A percentile compares a stretch with the other conserved stretches of the same genome.
These are phyloP conservation scores for Eulithis prunata DNA, from an alignment of 2,888 invertebrate genomes.

Conservation along the genomic window DNA sequence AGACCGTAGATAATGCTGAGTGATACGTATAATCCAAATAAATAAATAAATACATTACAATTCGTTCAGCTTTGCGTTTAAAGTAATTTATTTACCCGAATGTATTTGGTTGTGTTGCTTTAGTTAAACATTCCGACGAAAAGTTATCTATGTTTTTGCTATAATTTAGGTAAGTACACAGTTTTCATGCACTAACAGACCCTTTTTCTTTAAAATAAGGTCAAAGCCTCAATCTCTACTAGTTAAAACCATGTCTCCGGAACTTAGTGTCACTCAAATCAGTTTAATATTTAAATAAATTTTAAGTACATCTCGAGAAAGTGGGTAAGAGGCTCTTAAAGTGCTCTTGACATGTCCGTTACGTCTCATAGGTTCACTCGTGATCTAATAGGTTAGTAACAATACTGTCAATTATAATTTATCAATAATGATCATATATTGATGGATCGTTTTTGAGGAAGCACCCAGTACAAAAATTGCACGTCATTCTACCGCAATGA, in stretches of 20 bases:
- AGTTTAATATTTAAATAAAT: conserved; percentile 29
- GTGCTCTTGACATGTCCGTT: conserved; percentile 35
- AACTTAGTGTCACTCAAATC: conserved; percentile 25
- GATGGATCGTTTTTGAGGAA: too few species aligned
- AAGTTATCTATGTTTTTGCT: too few species aligned
- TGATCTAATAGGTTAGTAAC: conserved; percentile 28
- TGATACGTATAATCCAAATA: conserved; percentile 32
- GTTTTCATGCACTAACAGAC: too few species aligned
- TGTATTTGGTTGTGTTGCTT: too few species aligned
- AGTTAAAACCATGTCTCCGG: conserved; percentile 25
- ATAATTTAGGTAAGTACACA: too few species aligned
- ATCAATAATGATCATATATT: not conserved
- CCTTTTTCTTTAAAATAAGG: not conserved
- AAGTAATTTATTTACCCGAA: too few species aligned
- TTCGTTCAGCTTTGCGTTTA: not conserved
- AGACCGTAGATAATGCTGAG: conserved; percentile 25
- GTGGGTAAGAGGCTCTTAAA: conserved; percentile 31
- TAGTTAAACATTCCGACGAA: too few species aligned
- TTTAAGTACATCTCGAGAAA: conserved; percentile 33
- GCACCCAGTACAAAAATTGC: too few species aligned
- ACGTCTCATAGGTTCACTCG: conserved; percentile 14
- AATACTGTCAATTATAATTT: too few species aligned
- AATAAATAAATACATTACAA: not conserved
- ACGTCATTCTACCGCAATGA: too few species aligned
- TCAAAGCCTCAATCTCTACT: conserved; percentile 19